Base-by-base conservation (phyloP, 2,113 vertebrate genomes). In the Pimephales promelas region DNA sequence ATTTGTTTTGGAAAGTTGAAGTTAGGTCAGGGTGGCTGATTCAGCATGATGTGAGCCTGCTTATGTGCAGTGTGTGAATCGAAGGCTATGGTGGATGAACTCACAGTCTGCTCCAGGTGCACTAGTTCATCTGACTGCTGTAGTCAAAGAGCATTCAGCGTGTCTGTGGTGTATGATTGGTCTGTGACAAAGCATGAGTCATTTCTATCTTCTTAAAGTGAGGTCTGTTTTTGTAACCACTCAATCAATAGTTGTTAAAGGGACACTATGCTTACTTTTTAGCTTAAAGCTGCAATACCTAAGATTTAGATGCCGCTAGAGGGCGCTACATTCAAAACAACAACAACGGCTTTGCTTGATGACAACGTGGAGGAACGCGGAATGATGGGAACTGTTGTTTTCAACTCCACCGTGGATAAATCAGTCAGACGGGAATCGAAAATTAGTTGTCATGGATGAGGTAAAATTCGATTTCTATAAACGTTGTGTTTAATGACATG, bases 81-180 rank as follows among this genome's bases (percentile, higher is more conserved):
- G 20, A 68, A 40, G 31, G 64, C 20, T 9, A 22, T 40, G 64
- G 34, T 40, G 34, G 64, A 68, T 40, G 34, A 68, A 11, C 64
- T 22, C 31, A 4, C 18, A 66, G 62, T 66, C 62, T 66, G 62
- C 34, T 36, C 77, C 31, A 54, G 54, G 40, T 70, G 52, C 56
- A 10, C 45, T 59, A 84, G n/a, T 70, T 49, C 49, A 52, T 70
- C 34, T 26, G 16, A 40, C 40, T 31, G 6, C 36, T 34, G 24
- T 20, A 52, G 45, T 85, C 8, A 68, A 81, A 66, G 45, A 62
- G 24, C 34, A 77, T 82, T 61, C 57, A 62, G 13, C 31, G 10
- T n/a, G n/a, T 66, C 45, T 8, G 24, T 52, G 22, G 22, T 68
- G 47, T 68, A 54, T 68, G 47, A 24, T n/a, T 26, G 47, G 20